A percentile compares a stretch with the other conserved stretches of the same genome.
Evolutionary conservation across 1,140 invertebrate species (phyloP).

Genomic region (Neodiprion fabricii): DNA sequence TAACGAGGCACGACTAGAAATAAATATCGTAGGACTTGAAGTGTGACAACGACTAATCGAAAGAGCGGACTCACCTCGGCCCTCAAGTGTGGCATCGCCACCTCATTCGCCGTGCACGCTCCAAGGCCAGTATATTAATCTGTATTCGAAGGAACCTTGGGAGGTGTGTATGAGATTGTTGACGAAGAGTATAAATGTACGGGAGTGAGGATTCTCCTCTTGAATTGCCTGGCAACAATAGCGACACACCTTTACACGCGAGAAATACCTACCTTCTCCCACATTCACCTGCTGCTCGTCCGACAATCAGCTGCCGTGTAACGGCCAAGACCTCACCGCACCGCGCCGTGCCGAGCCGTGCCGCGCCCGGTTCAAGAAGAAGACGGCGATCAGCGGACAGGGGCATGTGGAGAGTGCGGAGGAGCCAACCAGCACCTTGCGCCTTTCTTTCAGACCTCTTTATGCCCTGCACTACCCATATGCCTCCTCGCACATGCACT

Average conservation of each 20-base stretch:
- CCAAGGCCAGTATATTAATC: too few species aligned
- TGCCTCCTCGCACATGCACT: background rate
- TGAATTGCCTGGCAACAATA: slow-evolving; percentile 2
- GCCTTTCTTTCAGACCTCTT: background rate
- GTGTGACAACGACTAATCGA: too few species aligned
- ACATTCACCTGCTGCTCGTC: slow-evolving; percentile 3
- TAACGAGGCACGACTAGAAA: background rate
- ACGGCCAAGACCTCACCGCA: background rate
- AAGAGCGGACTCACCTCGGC: too few species aligned
- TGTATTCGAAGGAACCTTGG: too few species aligned
- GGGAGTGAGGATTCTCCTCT: background rate
- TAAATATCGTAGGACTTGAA: background rate
- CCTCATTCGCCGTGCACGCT: too few species aligned
- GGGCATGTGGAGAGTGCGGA: slow-evolving; percentile 6
- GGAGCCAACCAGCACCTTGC: background rate
- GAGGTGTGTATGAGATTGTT: background rate
- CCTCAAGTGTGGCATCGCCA: too few species aligned
- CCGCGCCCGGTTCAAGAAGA: background rate
- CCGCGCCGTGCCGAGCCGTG: background rate
- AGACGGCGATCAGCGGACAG: background rate
- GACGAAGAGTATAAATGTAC: background rate
- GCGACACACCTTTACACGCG: background rate
- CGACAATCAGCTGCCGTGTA: background rate
- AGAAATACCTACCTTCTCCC: slow-evolving; percentile 4
- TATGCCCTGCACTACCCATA: background rate